Evolutionary conservation across 2,113 vertebrate species (phyloP).

Genomic region (Cettia cetti): DNA sequence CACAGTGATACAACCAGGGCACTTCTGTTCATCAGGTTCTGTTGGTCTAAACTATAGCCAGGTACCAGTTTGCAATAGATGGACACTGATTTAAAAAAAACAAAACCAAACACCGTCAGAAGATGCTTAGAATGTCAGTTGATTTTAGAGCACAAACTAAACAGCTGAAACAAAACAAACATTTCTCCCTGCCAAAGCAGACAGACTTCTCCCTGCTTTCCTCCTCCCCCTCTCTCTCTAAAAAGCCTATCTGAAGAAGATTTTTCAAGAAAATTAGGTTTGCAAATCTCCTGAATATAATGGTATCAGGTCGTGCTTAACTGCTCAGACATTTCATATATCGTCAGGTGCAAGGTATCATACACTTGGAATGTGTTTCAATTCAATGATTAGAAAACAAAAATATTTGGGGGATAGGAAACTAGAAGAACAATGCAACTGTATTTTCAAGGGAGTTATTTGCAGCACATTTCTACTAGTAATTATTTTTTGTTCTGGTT

Average conservation of each 20-base stretch:
- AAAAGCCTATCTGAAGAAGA: background rate
- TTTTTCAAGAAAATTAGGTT: slow-evolving; percentile 20
- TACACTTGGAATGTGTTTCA: background rate
- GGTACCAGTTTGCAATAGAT: background rate
- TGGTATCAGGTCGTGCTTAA: background rate
- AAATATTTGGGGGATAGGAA: slow-evolving; percentile 27
- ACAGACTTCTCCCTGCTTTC: background rate
- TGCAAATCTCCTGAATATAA: slow-evolving; percentile 5
- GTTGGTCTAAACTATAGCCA: background rate
- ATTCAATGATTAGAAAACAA: slow-evolving; percentile 30
- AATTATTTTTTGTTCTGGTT: slow-evolving; percentile 70
- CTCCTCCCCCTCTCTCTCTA: background rate
- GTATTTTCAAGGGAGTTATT: slow-evolving; percentile 55
- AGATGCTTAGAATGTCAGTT: background rate
- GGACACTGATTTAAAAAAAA: fast-evolving
- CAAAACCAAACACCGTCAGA: background rate
- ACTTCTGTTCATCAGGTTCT: background rate
- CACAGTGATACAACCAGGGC: background rate
- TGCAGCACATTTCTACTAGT: slow-evolving; percentile 59
- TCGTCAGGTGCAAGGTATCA: background rate
- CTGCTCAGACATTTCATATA: background rate
- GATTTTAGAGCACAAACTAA: background rate
- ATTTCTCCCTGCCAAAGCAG: background rate
- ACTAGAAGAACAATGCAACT: slow-evolving; percentile 12
- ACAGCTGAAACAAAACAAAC: background rate